Base-by-base conservation (phyloP, 2,888 invertebrate genomes). In the Netelia virgata region DNA sequence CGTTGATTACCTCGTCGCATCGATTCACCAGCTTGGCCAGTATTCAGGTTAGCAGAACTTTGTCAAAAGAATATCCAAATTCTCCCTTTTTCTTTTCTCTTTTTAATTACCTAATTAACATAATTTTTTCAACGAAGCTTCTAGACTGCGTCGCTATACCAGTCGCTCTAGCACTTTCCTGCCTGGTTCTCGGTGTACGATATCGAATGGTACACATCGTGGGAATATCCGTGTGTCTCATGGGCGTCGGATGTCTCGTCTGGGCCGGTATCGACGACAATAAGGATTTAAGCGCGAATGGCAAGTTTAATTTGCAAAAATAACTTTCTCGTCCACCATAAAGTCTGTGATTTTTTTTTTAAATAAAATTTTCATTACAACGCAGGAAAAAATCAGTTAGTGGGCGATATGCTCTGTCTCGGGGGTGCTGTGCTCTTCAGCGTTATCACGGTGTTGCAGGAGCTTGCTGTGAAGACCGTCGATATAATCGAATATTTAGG, bases 101-200 rank as follows among this genome's bases (percentile, higher is more conserved):
- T 10, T 5, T 78, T 3, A 8, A 61, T 50, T 23, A 10, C 11
- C 1, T n/a, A 23, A 50, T 68, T 14, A 9, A 23, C 5, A 9
- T 53, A 50, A 20, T 61, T 59, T 8, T 47, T 18, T 9, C 11
- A 50, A 43, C 96, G 94, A 95, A 98, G 96, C 94, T 98, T 91
- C 94, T 98, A 89, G 97, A 97, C 87, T 98, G 98, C 93, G 97
- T 97, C 85, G 97, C 97, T 5, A 97, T 98, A 77, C 97, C 97
- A 0, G 96, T 97, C 10, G 97, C 97, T 3, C 93, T 98, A 86
- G 96, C 96, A 47, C 94, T 98, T 47, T 97, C 97, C 0, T 97
- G 97, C 89, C 95, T 97, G 0, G 96, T 97, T 94, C 94, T 97
- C 28, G 96, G 96, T 8, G 96, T 97, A 83, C 94, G 97, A 86